Percentiles rank a stretch among this genome's conserved stretches.
Evolutionary conservation across 1,140 invertebrate genomes (phyloP).

Genomic region (Danaus plexippus): DNA sequence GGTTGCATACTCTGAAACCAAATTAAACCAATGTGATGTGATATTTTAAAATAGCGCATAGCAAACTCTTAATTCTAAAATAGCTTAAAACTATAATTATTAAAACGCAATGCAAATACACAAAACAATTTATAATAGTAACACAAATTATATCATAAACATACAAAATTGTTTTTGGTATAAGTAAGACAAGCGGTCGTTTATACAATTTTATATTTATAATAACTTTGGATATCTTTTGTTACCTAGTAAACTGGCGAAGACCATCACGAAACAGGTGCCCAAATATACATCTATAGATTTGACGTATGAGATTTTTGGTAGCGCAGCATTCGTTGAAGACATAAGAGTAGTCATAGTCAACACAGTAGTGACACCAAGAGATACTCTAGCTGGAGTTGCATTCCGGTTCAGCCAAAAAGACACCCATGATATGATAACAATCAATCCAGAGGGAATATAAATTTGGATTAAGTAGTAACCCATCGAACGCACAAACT

Average conservation of each 20-base stretch:
- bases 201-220: no score
- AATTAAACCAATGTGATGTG: constrained; percentile 2
- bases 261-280: constrained; percentile 98
- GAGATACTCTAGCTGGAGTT: constrained; percentile 94
- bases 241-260: constrained; percentile 92
- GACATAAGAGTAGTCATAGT: constrained; percentile 99
- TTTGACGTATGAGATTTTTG: constrained; percentile 98
- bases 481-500: constrained; percentile 97
- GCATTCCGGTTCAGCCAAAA: constrained; percentile 95
- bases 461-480: constrained; percentile 99
- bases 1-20: constrained; percentile 88
- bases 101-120: constrained; percentile 13
- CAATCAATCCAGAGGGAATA: constrained; percentile 98
- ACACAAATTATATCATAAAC: constrained; percentile 1
- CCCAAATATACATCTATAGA: constrained; percentile 98
- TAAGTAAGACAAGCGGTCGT: no score
- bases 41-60: constrained; percentile 14
- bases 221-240: constrained; percentile 13
- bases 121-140: constrained; percentile 7
- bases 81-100: no score
- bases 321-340: constrained; percentile 96
- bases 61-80: neutral
- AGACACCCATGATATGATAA: constrained; percentile 98
- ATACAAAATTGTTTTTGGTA: constrained; percentile 2
- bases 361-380: constrained; percentile 97